Conservation (phyloP, 2,888 invertebrate genomes). For the Chrysomela aeneicollis region DNA sequence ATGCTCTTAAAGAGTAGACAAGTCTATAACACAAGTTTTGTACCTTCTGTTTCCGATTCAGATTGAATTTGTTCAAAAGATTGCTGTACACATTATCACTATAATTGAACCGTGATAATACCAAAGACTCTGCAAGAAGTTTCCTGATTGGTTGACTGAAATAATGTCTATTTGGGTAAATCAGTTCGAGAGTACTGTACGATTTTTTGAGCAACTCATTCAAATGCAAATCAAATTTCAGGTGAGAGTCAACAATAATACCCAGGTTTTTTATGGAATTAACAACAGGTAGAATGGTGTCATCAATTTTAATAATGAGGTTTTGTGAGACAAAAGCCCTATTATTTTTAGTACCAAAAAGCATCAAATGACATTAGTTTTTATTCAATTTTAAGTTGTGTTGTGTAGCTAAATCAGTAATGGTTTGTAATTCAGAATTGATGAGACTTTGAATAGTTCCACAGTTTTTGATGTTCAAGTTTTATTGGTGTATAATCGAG, state of each 20-base stretch:
- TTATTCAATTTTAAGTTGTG: neutral
- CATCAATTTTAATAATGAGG: no score
- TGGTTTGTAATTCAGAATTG: no score
- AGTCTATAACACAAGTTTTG: slow-evolving; percentile 19
- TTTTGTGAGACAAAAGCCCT: slow-evolving; percentile 3
- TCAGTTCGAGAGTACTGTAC: neutral
- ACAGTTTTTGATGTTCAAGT: no score
- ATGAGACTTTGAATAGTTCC: no score
- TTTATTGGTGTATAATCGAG: no score
- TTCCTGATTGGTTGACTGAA: neutral
- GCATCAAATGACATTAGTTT: slow-evolving; percentile 3
- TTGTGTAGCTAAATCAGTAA: neutral
- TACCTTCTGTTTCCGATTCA: slow-evolving; percentile 15
- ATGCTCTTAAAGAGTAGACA: slow-evolving; percentile 15
- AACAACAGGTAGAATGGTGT: slow-evolving; percentile 13
- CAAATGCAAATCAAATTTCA: slow-evolving; percentile 4
- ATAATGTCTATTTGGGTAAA: neutral
- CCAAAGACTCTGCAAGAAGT: neutral
- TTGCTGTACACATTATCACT: slow-evolving; percentile 4
- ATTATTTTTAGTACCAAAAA: neutral
- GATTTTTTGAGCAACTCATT: neutral
- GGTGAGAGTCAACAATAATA: neutral
- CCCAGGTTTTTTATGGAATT: slow-evolving; percentile 11
- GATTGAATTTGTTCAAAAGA: slow-evolving; percentile 4
- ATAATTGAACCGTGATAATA: slow-evolving; percentile 1